phyloP scores from a whole-genome alignment of 1,140 invertebrate genomes.

The Magallana angulata region DNA sequence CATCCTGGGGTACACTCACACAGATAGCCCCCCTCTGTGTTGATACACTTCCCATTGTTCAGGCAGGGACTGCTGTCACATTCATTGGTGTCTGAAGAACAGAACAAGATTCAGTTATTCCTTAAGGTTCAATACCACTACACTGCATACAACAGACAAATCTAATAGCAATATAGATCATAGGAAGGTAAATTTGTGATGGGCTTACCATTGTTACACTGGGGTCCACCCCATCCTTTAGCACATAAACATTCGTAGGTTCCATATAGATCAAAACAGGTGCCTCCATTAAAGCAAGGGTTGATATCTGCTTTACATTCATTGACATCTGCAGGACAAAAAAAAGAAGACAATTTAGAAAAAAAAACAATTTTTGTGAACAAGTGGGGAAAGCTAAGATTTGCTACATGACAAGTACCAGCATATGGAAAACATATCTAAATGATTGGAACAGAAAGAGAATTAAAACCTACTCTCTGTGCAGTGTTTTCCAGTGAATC shows the following conservation, averaged over 20 bases:
- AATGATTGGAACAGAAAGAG: background rate
- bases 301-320: background rate
- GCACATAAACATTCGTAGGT: constrained; percentile 24
- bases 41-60: constrained; percentile 39
- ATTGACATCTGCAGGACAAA: constrained; percentile 15
- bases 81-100: constrained; percentile 56
- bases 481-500: constrained; percentile 44
- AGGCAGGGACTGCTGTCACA: constrained; percentile 41
- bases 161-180: too few species aligned
- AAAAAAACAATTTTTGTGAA: background rate
- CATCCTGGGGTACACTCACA: constrained; percentile 45
- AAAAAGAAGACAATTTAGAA: background rate
- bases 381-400: background rate
- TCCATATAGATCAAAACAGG: constrained; percentile 27
- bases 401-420: background rate
- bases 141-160: background rate
- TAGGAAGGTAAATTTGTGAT: too few species aligned
- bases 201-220: constrained; percentile 82
- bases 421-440: background rate
- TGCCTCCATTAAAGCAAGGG: constrained; percentile 12
- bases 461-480: constrained; percentile 32
- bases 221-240: constrained; percentile 82
- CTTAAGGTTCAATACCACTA: too few species aligned
- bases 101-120: background rate
- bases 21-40: constrained; percentile 23